Evolutionary conservation across 2,797 vertebrate genomes (phyloP).

Genomic region (Phoeniculus purpureus): DNA sequence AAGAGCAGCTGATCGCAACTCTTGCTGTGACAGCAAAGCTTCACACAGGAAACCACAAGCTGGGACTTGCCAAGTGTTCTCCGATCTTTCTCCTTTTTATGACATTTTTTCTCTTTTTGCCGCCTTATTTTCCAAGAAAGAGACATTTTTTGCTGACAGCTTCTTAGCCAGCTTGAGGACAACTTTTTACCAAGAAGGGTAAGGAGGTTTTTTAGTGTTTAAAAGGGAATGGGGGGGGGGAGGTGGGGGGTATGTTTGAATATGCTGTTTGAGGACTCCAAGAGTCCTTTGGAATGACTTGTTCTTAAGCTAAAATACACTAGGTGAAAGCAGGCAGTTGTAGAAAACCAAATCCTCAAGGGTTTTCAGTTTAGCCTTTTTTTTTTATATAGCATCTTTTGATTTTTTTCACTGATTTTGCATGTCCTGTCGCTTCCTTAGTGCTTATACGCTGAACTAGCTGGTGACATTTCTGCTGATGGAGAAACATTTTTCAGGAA

Average conservation of each 20-base stretch:
- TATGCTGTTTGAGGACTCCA: neutral
- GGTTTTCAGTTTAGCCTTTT: neutral
- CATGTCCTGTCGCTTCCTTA: neutral
- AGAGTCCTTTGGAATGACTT: neutral
- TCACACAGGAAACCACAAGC: slow-evolving; percentile 64
- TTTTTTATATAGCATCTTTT: neutral
- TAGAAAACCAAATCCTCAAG: neutral
- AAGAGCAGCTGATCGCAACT: slow-evolving; percentile 53
- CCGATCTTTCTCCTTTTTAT: slow-evolving; percentile 32
- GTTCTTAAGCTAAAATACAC: slow-evolving; percentile 20
- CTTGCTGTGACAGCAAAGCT: slow-evolving; percentile 54
- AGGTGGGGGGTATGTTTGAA: neutral
- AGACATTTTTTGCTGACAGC: slow-evolving; percentile 47
- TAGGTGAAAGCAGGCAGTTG: neutral
- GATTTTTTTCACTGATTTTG: neutral
- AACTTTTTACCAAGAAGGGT: slow-evolving; percentile 72
- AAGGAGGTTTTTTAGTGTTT: slow-evolving; percentile 57
- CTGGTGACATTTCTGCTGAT: neutral
- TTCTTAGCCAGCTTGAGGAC: slow-evolving; percentile 52
- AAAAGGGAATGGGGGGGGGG: neutral
- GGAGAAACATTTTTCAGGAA: neutral
- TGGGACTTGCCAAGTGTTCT: slow-evolving; percentile 58
- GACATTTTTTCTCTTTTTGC: neutral
- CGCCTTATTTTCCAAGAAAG: slow-evolving; percentile 53
- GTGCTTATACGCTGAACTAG: neutral